phyloP scores from a whole-genome alignment of 2,797 vertebrate genomes.

The Pangasius krempfi region DNA sequence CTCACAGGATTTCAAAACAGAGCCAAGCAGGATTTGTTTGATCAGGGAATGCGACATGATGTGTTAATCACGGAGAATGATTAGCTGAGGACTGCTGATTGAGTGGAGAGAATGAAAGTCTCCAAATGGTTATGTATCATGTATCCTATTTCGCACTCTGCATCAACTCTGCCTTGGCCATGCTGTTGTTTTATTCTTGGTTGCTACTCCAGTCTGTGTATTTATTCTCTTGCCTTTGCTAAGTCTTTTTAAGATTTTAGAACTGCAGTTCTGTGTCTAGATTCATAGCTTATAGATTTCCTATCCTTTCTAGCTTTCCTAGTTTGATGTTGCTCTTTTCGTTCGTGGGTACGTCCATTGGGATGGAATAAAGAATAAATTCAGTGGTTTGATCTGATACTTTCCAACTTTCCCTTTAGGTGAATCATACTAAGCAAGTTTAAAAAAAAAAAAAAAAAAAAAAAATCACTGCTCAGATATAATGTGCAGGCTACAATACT shows the following conservation, averaged over 20 bases:
- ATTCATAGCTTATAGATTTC: neutral
- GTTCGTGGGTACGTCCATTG: neutral
- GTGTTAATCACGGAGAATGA: constrained; percentile 24
- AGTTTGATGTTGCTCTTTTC: neutral
- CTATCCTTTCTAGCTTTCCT: neutral
- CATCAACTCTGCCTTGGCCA: neutral
- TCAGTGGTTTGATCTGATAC: neutral
- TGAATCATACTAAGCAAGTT: neutral
- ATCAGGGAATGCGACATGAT: constrained; percentile 26
- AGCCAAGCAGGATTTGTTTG: constrained; percentile 20
- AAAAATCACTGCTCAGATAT: neutral
- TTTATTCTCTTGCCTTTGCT: neutral
- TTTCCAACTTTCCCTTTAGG: neutral
- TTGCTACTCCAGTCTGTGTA: neutral
- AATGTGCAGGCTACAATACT: neutral
- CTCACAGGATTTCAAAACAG: constrained; percentile 28
- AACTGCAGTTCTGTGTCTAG: neutral
- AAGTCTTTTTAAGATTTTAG: neutral
- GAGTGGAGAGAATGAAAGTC: neutral
- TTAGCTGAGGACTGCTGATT: neutral
- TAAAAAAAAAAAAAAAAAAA: too few relatives aligned
- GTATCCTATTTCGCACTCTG: neutral
- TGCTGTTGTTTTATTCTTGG: neutral
- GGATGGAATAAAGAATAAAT: neutral
- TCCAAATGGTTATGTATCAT: neutral